Conservation (phyloP, 2,888 invertebrate species). For the Yponomeuta plumbellus region DNA sequence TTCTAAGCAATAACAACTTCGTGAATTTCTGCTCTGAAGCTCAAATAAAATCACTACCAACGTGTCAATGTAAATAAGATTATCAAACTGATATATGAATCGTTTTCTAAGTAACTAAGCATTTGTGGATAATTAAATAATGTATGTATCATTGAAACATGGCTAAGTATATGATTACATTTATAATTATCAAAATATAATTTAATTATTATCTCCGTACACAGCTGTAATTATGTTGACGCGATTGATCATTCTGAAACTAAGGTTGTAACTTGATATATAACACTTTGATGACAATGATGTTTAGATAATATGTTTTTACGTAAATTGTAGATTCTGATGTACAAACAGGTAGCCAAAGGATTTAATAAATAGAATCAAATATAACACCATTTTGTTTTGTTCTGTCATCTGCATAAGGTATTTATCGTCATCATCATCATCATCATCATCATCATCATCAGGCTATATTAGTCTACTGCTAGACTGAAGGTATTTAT, state of each 20-base stretch:
- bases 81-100: background rate
- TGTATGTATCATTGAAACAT: no score
- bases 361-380: slow-evolving; percentile 60
- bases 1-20: background rate
- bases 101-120: background rate
- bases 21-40: background rate
- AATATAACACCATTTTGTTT: slow-evolving; percentile 31
- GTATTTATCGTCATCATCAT: no score
- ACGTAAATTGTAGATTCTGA: slow-evolving; percentile 67
- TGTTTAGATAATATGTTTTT: slow-evolving; percentile 71
- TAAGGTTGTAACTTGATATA: slow-evolving; percentile 73
- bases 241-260: slow-evolving; percentile 50
- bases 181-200: background rate
- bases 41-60: no score
- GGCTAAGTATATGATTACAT: background rate
- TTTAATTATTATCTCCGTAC: background rate
- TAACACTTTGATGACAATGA: slow-evolving; percentile 58
- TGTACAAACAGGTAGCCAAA: slow-evolving; percentile 70
- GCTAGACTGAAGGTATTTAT: no score
- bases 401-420: background rate
- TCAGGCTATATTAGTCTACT: no score
- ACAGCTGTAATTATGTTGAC: background rate
- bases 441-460: no score
- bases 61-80: background rate
- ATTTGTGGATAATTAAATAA: background rate